These are phyloP conservation scores for Hypomecis punctinalis DNA, from an alignment of 2,888 invertebrate genomes.

Conservation along the genomic window DNA sequence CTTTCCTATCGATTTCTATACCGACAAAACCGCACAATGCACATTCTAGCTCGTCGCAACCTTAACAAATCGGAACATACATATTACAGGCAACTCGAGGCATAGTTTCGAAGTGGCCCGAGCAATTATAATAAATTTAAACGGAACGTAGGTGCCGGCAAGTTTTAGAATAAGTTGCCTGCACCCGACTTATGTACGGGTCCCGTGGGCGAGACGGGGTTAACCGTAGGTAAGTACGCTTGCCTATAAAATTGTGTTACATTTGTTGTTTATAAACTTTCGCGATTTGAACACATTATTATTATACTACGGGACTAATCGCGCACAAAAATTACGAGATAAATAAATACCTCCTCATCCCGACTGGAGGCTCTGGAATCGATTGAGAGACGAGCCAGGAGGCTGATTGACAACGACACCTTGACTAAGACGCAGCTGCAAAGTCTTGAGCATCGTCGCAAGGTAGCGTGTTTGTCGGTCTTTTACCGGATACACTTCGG, in stretches of 20 bases:
- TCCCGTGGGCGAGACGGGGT: conserved; percentile 55
- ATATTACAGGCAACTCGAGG: conserved; percentile 30
- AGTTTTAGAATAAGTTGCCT: conserved; percentile 57
- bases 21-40: not conserved
- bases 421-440: too few species aligned
- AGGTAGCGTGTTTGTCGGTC: too few species aligned
- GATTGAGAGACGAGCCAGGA: too few species aligned
- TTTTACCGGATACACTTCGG: too few species aligned
- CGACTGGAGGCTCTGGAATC: too few species aligned
- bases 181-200: conserved; percentile 57
- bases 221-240: conserved; percentile 40
- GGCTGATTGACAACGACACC: too few species aligned
- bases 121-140: conserved; percentile 68
- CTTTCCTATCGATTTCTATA: too few species aligned
- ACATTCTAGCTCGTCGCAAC: conserved; percentile 30
- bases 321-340: too few species aligned
- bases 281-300: too few species aligned
- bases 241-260: conserved; percentile 13
- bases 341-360: too few species aligned
- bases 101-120: conserved; percentile 43
- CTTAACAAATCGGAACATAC: conserved; percentile 36
- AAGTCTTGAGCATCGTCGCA: too few species aligned
- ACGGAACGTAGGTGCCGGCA: conserved; percentile 49
- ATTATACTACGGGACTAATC: too few species aligned
- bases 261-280: not conserved